Evolutionary conservation across 1,140 invertebrate species (phyloP).

Genomic region (Leptopilina boulardi): DNA sequence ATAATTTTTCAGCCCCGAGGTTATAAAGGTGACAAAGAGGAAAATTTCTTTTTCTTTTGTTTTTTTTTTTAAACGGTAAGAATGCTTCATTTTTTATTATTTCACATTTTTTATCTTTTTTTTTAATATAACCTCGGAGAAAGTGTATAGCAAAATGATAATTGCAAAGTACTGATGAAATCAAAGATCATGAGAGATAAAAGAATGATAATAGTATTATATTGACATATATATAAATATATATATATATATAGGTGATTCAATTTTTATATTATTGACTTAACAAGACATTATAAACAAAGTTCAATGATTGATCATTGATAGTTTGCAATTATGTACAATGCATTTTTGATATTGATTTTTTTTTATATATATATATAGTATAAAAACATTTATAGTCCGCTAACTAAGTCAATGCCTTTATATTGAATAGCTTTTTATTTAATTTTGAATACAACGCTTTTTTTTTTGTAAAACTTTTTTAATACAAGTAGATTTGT

Average conservation of each 20-base stretch:
- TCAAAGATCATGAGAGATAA: background rate
- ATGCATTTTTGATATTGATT: background rate
- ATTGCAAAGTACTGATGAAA: constrained; percentile 25
- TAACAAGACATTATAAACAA: background rate
- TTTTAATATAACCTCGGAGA: constrained; percentile 30
- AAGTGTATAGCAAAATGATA: background rate
- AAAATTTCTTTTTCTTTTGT: too few species aligned
- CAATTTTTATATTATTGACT: background rate
- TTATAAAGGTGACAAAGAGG: background rate
- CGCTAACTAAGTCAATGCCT: constrained; percentile 16
- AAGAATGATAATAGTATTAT: constrained; percentile 24
- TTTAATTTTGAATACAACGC: constrained; percentile 23
- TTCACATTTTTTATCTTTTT: constrained; percentile 9
- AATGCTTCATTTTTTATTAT: background rate
- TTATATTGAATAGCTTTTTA: constrained; percentile 16
- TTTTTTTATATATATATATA: too few species aligned
- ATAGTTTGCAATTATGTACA: constrained; percentile 5
- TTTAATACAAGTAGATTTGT: background rate
- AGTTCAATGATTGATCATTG: background rate
- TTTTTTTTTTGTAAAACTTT: background rate
- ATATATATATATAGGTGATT: too few species aligned
- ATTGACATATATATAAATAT: too few species aligned
- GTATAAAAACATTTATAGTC: constrained; percentile 6
- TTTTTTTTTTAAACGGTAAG: background rate
- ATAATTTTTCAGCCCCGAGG: constrained; percentile 5